Percentiles rank a stretch among this genome's conserved stretches.
phyloP scores from a whole-genome alignment of 2,113 vertebrate genomes.

The Lanius ludovicianus region DNA sequence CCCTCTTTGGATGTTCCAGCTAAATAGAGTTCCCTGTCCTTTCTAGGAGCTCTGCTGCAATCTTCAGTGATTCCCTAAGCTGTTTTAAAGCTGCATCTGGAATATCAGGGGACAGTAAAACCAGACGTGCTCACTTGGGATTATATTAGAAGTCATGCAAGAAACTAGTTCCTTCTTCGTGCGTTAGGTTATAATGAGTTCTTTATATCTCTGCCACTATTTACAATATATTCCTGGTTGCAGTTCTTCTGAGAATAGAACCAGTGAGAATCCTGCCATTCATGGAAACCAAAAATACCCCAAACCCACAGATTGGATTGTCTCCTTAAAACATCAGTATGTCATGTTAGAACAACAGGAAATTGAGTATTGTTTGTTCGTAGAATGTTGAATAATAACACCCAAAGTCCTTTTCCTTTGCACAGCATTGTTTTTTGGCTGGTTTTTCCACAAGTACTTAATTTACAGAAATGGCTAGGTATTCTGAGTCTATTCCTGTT shows the following conservation, averaged over 20 bases:
- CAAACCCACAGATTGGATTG: neutral
- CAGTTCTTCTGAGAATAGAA: neutral
- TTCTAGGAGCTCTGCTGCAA: neutral
- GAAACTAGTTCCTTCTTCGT: neutral
- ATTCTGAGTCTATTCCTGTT: neutral
- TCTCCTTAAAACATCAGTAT: neutral
- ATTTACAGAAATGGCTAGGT: neutral
- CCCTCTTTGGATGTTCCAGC: neutral
- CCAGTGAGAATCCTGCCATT: neutral
- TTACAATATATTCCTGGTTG: neutral
- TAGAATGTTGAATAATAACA: neutral
- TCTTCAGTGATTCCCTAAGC: neutral
- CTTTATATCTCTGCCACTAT: neutral
- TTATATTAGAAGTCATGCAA: neutral
- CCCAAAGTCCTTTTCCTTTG: neutral
- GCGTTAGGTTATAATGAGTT: neutral
- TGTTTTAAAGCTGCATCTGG: neutral
- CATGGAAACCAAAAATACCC: neutral
- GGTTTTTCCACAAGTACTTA: neutral
- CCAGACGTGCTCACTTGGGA: fast-evolving
- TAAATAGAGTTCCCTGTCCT: neutral
- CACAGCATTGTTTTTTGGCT: neutral
- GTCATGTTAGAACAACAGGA: neutral
- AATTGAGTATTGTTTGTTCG: neutral
- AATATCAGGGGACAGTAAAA: neutral